Conservation (phyloP, 2,888 invertebrate genomes). For the Petrophora chlorosata region DNA sequence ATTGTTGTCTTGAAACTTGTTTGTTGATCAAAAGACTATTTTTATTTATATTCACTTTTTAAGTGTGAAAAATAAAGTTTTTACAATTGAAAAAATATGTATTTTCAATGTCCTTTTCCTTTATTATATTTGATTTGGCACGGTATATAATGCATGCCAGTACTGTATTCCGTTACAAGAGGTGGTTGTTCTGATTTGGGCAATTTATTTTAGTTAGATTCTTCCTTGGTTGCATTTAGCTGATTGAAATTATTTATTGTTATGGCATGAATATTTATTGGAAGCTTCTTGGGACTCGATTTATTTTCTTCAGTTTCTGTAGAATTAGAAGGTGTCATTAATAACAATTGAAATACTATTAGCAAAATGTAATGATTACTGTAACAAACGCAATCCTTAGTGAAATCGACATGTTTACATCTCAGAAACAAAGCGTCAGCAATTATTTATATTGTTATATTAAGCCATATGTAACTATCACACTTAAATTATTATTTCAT, state of each 20-base stretch:
- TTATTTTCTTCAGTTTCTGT: constrained; percentile 7
- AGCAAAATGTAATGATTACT: constrained; percentile 1
- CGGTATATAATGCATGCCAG: constrained; percentile 34
- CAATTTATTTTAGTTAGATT: constrained; percentile 19
- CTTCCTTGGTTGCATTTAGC: constrained; percentile 31
- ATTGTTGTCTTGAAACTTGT: constrained; percentile 42
- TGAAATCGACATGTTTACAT: no score
- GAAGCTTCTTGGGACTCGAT: constrained; percentile 13
- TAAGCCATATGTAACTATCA: no score
- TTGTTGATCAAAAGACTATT: constrained; percentile 60
- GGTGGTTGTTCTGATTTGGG: constrained; percentile 30
- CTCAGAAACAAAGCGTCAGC: no score
- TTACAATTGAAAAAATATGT: constrained; percentile 62
- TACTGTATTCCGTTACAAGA: constrained; percentile 21
- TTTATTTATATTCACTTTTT: constrained; percentile 67
- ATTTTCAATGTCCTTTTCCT: constrained; percentile 66
- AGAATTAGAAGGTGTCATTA: constrained; percentile 1
- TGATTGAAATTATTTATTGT: constrained; percentile 9
- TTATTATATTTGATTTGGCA: constrained; percentile 27
- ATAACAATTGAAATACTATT: background rate
- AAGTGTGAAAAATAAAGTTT: constrained; percentile 73
- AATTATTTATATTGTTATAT: no score
- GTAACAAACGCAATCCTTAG: background rate
- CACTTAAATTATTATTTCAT: background rate
- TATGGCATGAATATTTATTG: constrained; percentile 17